These are phyloP conservation scores for Drosophila kepulauana DNA, from an alignment of 1,140 invertebrate genomes.

Conservation along the genomic window DNA sequence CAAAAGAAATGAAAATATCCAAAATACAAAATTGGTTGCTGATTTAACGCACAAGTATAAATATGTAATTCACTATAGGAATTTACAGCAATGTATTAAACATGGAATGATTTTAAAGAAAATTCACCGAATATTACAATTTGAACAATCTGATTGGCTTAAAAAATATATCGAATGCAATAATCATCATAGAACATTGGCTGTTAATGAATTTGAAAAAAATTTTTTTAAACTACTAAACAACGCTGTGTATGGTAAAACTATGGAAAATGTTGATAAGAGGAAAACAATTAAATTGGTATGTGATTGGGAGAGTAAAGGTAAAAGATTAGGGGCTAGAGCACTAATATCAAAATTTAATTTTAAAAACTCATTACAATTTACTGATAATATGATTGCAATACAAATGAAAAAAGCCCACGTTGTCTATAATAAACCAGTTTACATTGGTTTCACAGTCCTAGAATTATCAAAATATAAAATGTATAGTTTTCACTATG, in stretches of 20 bases:
- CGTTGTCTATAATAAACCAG: constrained; percentile 83
- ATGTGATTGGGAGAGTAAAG: constrained; percentile 68
- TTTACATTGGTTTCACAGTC: constrained; percentile 83
- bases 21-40: constrained; percentile 76
- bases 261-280: constrained; percentile 86
- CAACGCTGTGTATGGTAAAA: constrained; percentile 86
- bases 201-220: constrained; percentile 85
- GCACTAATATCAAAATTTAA: constrained; percentile 81
- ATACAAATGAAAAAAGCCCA: constrained; percentile 77
- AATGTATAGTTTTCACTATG: constrained; percentile 82
- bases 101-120: constrained; percentile 85
- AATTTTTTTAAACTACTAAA: too few relatives aligned
- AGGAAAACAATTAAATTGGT: constrained; percentile 83
- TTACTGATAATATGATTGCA: constrained; percentile 80
- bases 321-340: constrained; percentile 68
- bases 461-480: constrained; percentile 83
- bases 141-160: constrained; percentile 86
- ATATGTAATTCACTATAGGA: constrained; percentile 86
- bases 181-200: constrained; percentile 76
- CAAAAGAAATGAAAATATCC: constrained; percentile 43
- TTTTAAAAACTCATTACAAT: constrained; percentile 78
- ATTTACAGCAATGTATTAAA: constrained; percentile 85
- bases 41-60: constrained; percentile 82
- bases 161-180: constrained; percentile 85
- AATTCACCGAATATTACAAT: constrained; percentile 86